Percentiles rank a stretch among this genome's conserved stretches.
Conservation (phyloP, 2,888 invertebrate species). For the Cerceris rybyensis region DNA sequence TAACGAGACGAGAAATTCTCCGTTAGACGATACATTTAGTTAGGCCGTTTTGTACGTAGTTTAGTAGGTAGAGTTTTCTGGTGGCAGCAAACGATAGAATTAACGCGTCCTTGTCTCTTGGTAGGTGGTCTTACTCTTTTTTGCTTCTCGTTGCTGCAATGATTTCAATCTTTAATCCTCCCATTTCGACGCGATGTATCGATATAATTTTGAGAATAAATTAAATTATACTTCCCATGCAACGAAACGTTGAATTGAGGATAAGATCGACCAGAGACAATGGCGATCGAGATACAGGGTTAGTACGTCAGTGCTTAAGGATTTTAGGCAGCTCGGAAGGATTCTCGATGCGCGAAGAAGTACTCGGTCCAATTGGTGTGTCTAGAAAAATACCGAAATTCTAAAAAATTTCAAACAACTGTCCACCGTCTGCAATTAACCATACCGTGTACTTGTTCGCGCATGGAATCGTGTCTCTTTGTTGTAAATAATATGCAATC, state of each 20-base stretch:
- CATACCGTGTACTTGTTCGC: constrained; percentile 1
- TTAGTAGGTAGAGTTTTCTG: constrained; percentile 15
- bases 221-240: no score
- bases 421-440: background rate
- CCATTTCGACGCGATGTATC: no score
- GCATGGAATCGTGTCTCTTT: constrained; percentile 1
- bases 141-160: no score
- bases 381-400: no score
- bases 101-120: constrained; percentile 11
- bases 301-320: constrained; percentile 18
- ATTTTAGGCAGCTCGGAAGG: constrained; percentile 21
- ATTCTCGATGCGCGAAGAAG: background rate
- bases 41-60: constrained; percentile 41
- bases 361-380: no score
- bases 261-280: background rate
- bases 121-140: background rate
- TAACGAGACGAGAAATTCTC: constrained; percentile 40
- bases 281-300: constrained; percentile 2
- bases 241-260: no score
- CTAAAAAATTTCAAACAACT: no score
- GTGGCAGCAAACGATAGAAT: constrained; percentile 36
- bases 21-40: constrained; percentile 46
- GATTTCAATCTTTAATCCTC: no score
- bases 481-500: constrained; percentile 16
- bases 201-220: no score